These are phyloP conservation scores for Ophioninae sp. DNA, from an alignment of 2,888 invertebrate genomes.

Conservation along the genomic window DNA sequence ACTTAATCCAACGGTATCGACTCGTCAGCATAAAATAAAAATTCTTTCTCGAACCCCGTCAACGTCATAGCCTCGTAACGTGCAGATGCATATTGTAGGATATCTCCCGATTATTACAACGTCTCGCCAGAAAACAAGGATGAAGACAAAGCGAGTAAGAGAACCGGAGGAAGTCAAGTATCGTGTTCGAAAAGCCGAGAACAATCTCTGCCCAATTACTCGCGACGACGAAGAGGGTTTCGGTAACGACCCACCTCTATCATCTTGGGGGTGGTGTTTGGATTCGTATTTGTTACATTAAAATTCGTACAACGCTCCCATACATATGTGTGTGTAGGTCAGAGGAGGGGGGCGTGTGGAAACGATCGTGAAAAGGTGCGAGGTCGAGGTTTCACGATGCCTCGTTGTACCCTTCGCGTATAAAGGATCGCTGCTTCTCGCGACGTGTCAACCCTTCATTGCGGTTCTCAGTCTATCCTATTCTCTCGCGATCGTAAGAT, in stretches of 20 bases:
- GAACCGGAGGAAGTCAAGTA: background rate
- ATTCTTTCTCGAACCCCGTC: background rate
- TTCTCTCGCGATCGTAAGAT: conserved; percentile 1
- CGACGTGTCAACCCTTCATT: conserved; percentile 13
- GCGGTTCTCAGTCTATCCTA: background rate
- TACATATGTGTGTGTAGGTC: background rate
- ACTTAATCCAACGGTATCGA: no score
- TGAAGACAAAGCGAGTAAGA: background rate
- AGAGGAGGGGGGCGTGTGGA: background rate
- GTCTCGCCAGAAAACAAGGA: background rate
- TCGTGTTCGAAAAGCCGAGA: background rate
- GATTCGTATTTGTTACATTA: conserved; percentile 70
- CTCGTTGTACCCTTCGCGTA: background rate
- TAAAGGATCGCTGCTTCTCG: background rate
- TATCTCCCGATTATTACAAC: background rate
- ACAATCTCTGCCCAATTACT: conserved; percentile 63
- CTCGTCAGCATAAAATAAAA: background rate
- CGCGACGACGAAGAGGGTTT: conserved; percentile 73
- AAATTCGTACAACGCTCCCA: background rate
- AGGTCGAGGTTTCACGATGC: background rate
- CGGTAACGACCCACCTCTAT: conserved; percentile 59
- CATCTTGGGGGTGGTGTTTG: background rate
- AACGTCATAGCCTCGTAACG: background rate
- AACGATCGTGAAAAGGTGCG: background rate
- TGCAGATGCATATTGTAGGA: background rate